These are phyloP conservation scores for Gallinago undulata DNA, from an alignment of 2,113 vertebrate species.

Conservation along the genomic window DNA sequence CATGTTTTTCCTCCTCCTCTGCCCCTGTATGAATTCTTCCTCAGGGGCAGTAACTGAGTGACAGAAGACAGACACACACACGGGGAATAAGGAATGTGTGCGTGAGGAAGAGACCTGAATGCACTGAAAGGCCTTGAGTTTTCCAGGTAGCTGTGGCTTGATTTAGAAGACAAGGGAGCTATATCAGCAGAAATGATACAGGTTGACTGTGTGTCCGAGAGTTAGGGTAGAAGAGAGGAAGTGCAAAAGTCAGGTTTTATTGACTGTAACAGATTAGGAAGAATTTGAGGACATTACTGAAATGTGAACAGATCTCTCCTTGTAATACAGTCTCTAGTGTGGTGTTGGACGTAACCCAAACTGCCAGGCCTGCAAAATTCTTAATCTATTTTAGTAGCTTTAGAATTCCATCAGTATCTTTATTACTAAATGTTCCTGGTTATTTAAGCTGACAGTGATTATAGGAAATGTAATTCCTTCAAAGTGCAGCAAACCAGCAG, in stretches of 20 bases:
- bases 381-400: slow-evolving; percentile 45
- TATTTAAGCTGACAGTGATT: slow-evolving; percentile 23
- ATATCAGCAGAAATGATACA: neutral
- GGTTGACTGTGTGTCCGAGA: neutral
- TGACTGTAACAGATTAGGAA: slow-evolving; percentile 28
- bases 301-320: neutral
- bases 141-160: neutral
- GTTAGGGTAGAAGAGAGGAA: neutral
- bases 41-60: neutral
- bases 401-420: slow-evolving; percentile 32
- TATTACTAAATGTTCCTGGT: neutral
- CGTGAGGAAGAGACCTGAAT: neutral
- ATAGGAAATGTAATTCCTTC: neutral
- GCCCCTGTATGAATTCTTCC: neutral
- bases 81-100: fast-evolving
- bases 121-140: neutral
- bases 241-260: slow-evolving; percentile 24
- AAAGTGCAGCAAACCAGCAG: neutral
- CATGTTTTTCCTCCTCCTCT: neutral
- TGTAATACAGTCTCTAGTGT: neutral
- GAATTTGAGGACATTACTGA: neutral
- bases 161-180: neutral
- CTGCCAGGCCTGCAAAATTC: slow-evolving; percentile 46
- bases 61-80: neutral
- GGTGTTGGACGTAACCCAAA: slow-evolving; percentile 11